These are phyloP conservation scores for Eurytoma adleriae DNA, from an alignment of 2,888 invertebrate species.

Conservation along the genomic window DNA sequence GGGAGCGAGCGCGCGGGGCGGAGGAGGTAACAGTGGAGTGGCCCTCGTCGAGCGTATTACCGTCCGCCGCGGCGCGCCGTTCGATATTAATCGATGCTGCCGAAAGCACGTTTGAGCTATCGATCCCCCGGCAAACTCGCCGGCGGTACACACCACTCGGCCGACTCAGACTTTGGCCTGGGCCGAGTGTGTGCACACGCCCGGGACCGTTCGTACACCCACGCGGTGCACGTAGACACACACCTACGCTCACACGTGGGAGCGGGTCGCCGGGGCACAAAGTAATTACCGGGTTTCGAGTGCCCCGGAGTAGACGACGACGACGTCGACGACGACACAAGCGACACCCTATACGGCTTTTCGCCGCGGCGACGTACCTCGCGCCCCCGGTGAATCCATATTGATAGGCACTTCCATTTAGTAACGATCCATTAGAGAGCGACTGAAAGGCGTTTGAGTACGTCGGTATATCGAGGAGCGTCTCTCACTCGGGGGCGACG, in stretches of 20 bases:
- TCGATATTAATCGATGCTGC: slow-evolving; percentile 56
- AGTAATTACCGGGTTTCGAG: slow-evolving; percentile 56
- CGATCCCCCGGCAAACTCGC: slow-evolving; percentile 46
- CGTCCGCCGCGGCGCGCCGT: slow-evolving; percentile 3
- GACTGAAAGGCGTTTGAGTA: slow-evolving; percentile 34
- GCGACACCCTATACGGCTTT: slow-evolving; percentile 15
- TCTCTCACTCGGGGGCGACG: neutral
- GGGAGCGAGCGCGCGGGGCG: slow-evolving; percentile 25
- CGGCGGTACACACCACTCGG: neutral
- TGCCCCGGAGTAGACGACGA: slow-evolving; percentile 21
- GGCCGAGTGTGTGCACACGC: neutral
- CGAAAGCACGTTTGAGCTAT: slow-evolving; percentile 55
- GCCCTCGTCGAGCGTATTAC: slow-evolving; percentile 50
- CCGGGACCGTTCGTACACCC: neutral
- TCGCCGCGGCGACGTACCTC: slow-evolving; percentile 25
- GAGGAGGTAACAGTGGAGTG: slow-evolving; percentile 32
- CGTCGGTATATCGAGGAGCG: slow-evolving; percentile 40
- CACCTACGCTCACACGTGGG: neutral
- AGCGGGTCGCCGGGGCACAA: slow-evolving; percentile 32
- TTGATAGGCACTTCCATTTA: slow-evolving; percentile 56
- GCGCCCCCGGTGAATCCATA: slow-evolving; percentile 51
- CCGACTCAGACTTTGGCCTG: neutral
- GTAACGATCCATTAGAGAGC: slow-evolving; percentile 56
- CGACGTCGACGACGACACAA: slow-evolving; percentile 18
- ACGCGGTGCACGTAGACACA: neutral